Evolutionary conservation across 2,888 invertebrate species (phyloP).

Genomic region (Harmothoe impar): DNA sequence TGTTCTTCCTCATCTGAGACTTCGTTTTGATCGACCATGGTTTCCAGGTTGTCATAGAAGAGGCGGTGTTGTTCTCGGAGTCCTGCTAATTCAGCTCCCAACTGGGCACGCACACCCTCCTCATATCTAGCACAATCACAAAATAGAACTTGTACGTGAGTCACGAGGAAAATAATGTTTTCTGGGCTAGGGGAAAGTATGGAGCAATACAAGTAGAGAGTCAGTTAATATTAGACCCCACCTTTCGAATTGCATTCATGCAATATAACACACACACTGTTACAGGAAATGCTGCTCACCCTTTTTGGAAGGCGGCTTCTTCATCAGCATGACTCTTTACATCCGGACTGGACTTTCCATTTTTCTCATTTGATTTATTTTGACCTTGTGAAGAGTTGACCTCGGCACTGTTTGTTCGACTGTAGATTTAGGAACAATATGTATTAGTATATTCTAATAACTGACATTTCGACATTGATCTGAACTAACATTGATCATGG

Average conservation of each 20-base stretch:
- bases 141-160: too few relatives aligned
- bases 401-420: slow-evolving; percentile 14
- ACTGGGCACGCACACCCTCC: slow-evolving; percentile 77
- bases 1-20: slow-evolving; percentile 60
- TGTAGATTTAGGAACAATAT: not conserved
- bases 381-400: slow-evolving; percentile 18
- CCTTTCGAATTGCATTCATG: too few relatives aligned
- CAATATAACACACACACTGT: too few relatives aligned
- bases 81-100: slow-evolving; percentile 75
- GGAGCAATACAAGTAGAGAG: too few relatives aligned
- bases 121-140: slow-evolving; percentile 71
- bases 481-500: too few relatives aligned
- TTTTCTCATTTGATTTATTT: not conserved
- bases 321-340: not conserved
- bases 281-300: slow-evolving; percentile 73
- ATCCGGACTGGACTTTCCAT: not conserved
- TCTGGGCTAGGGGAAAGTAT: too few relatives aligned
- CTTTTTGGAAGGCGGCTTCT: slow-evolving; percentile 75
- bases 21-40: slow-evolving; percentile 78
- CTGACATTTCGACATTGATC: too few relatives aligned
- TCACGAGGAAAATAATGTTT: too few relatives aligned
- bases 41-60: slow-evolving; percentile 76
- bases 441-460: not conserved
- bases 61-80: slow-evolving; percentile 78
- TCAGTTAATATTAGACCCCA: too few relatives aligned